phyloP scores from a whole-genome alignment of 1,140 invertebrate species.

The Grapholita molesta region DNA sequence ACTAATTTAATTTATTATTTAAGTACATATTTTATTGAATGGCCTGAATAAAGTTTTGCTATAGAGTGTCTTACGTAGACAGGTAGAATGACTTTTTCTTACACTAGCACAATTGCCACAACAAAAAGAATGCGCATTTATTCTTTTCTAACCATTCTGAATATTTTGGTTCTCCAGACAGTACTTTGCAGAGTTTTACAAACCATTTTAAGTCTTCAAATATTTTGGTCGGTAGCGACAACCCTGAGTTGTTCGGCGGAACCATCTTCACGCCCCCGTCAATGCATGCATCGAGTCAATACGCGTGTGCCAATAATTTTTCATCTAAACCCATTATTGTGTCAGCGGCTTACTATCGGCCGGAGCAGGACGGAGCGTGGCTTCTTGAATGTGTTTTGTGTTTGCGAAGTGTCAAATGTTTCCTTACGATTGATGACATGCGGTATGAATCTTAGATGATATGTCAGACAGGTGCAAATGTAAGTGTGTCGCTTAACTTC shows the following conservation, averaged over 20 bases:
- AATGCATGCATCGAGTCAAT: slow-evolving; percentile 65
- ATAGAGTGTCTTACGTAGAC: too few relatives aligned
- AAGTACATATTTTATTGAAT: too few relatives aligned
- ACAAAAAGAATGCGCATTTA: too few relatives aligned
- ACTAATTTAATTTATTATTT: too few relatives aligned
- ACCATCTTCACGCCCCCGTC: slow-evolving; percentile 42
- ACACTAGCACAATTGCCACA: too few relatives aligned
- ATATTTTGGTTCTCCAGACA: too few relatives aligned
- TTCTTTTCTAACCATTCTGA: too few relatives aligned
- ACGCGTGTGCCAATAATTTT: slow-evolving; percentile 70
- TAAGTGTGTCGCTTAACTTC: not conserved
- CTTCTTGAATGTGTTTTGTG: slow-evolving; percentile 4
- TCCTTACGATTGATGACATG: not conserved
- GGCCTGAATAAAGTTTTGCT: too few relatives aligned
- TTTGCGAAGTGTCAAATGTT: not conserved
- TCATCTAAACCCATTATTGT: slow-evolving; percentile 64
- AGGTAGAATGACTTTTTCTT: too few relatives aligned
- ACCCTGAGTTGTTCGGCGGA: slow-evolving; percentile 17
- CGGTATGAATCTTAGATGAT: not conserved
- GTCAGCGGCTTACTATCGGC: slow-evolving; percentile 44
- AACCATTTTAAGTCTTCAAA: slow-evolving; percentile 34
- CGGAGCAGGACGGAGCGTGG: not conserved
- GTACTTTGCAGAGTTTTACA: too few relatives aligned
- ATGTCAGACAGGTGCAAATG: not conserved
- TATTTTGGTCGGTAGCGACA: slow-evolving; percentile 42